A percentile compares a stretch with the other conserved stretches of the same genome.
These are phyloP conservation scores for Limnodromus scolopaceus DNA, from an alignment of 2,797 vertebrate genomes.

Conservation along the genomic window DNA sequence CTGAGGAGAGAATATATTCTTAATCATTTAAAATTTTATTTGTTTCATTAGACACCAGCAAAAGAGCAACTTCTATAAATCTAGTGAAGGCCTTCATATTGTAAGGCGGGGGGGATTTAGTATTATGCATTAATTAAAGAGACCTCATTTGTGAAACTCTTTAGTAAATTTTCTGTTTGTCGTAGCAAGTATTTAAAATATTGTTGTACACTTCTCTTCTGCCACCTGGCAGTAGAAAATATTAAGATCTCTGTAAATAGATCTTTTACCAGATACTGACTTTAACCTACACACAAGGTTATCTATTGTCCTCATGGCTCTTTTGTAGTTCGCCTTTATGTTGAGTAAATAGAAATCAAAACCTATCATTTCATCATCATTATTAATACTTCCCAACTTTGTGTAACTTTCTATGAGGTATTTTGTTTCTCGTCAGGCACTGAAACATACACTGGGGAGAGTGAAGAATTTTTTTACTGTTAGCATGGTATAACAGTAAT, in stretches of 20 bases:
- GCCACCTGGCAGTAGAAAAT: background rate
- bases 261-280: background rate
- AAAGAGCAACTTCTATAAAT: background rate
- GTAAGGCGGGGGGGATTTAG: background rate
- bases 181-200: background rate
- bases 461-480: background rate
- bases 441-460: background rate
- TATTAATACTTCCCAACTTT: background rate
- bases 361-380: background rate
- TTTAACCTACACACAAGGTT: background rate
- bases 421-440: background rate
- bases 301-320: background rate
- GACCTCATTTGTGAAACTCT: background rate
- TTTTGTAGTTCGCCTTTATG: background rate
- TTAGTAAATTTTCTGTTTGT: background rate
- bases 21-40: background rate
- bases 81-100: background rate
- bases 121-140: slow-evolving; percentile 8
- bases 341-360: background rate
- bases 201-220: background rate
- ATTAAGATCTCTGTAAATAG: background rate
- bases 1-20: background rate
- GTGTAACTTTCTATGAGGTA: background rate
- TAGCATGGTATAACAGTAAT: background rate
- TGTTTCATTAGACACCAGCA: background rate